These are phyloP conservation scores for Ypsolopha sequella DNA, from an alignment of 2,888 invertebrate species.

Conservation along the genomic window DNA sequence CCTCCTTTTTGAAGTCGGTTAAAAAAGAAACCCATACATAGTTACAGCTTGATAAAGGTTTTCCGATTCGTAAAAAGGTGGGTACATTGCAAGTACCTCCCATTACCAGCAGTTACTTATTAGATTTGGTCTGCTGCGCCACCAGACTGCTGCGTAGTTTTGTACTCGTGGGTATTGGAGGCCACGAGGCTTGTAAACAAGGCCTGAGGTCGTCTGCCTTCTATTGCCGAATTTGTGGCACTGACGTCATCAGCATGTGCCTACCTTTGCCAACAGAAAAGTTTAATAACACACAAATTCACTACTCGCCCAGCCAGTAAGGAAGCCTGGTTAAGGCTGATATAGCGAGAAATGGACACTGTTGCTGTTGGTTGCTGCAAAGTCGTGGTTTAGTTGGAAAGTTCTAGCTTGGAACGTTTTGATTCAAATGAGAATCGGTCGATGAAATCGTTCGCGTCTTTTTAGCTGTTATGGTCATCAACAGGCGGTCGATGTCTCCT, in stretches of 20 bases:
- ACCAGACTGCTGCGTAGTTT: neutral
- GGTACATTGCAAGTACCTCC: too few species aligned
- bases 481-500: conserved; percentile 28
- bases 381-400: conserved; percentile 6
- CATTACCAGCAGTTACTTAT: too few species aligned
- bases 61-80: too few species aligned
- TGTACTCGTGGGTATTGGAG: neutral
- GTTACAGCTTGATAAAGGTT: too few species aligned
- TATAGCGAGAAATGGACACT: conserved; percentile 5
- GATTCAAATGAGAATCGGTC: conserved; percentile 21
- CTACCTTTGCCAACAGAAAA: conserved; percentile 3
- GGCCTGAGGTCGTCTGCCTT: conserved; percentile 49
- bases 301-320: conserved; percentile 5
- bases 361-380: conserved; percentile 1
- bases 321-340: neutral
- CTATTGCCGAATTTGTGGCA: conserved; percentile 53
- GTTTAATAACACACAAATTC: neutral
- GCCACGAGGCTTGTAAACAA: neutral
- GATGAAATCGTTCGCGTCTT: conserved; percentile 37
- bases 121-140: neutral
- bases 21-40: too few species aligned
- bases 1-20: too few species aligned
- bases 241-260: conserved; percentile 31
- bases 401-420: conserved; percentile 15
- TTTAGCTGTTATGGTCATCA: conserved; percentile 15